Evolutionary conservation across 1,140 invertebrate genomes (phyloP).

Genomic region (Notospermus geniculatus): DNA sequence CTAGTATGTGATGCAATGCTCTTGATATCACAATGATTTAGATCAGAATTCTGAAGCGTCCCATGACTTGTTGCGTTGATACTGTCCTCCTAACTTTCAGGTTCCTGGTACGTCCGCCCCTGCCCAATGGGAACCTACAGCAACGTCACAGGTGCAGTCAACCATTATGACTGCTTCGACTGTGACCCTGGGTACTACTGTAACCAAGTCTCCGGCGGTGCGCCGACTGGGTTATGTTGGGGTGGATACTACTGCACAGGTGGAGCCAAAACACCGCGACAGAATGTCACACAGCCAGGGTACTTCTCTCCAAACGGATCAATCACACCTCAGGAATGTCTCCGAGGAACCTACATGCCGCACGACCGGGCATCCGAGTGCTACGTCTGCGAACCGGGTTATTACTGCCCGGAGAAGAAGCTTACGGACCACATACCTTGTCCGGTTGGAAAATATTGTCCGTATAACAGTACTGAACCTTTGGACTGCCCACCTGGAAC

Average conservation of each 20-base stretch:
- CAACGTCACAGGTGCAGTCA: slow-evolving; percentile 46
- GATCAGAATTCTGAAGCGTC: too few species aligned
- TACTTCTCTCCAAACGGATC: slow-evolving; percentile 45
- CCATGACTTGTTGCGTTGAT: too few species aligned
- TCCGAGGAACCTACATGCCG: slow-evolving; percentile 40
- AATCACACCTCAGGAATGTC: slow-evolving; percentile 36
- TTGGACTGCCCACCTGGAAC: slow-evolving; percentile 45
- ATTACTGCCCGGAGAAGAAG: slow-evolving; percentile 44
- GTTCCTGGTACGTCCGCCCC: slow-evolving; percentile 40
- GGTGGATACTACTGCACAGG: slow-evolving; percentile 49
- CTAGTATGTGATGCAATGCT: too few species aligned
- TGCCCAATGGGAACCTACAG: slow-evolving; percentile 51
- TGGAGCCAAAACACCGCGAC: slow-evolving; percentile 33
- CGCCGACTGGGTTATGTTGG: slow-evolving; percentile 44
- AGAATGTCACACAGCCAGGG: slow-evolving; percentile 40
- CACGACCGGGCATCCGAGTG: slow-evolving; percentile 32
- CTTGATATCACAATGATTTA: too few species aligned
- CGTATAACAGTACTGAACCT: slow-evolving; percentile 34
- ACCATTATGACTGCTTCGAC: slow-evolving; percentile 46
- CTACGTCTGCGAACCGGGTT: slow-evolving; percentile 41
- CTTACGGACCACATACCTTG: slow-evolving; percentile 44
- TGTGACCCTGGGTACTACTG: slow-evolving; percentile 52
- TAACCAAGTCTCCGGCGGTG: slow-evolving; percentile 42
- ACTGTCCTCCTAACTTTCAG: slow-evolving; percentile 21
- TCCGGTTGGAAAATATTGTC: slow-evolving; percentile 46